Base-by-base conservation (phyloP, 2,113 vertebrate genomes). In the Psettodes erumei region DNA sequence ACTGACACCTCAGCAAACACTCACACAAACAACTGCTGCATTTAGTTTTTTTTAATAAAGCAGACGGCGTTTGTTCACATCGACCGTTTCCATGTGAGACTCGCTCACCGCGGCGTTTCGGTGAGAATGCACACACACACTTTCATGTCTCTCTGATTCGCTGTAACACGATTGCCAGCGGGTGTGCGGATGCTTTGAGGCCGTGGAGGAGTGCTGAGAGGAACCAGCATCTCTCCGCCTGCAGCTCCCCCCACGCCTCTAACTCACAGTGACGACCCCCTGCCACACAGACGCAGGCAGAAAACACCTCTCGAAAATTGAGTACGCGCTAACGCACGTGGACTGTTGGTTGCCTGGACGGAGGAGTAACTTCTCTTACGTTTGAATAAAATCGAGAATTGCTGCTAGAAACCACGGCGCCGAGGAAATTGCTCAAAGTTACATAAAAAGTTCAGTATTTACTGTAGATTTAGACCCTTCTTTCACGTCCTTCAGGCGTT, bases 211-310 rank as follows among this genome's bases (percentile, higher is more conserved):
- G 77, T 30, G 56, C 73, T 43, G 77, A 80, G 70, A 76, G 73
- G 53, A 85, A 55, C 12, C 68, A 68, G 71, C 63, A 65, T 71
- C 54, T 48, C 64, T 62, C 75, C 79, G 72, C 71, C 53, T 63
- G 32, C 77, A 69, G 61, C 33, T 71, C 73, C 71, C 51, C 1
- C 6, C 27, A 2, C 25, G 33, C 25, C 47, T 16, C 66, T 74
- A 60, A 79, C 69, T 75, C 85, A 70, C 71, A 64, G 47, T 78
- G 75, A 75, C 79, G 35, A 11, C 58, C 71, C 21, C 48, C 75
- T 25, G 18, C 61, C 38, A 62, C 62, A 35, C 66, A 77, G 10
- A 38, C 33, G 37, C 38, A 27, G 11, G 8, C 50, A 73, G 38
- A 67, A 64, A 73, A 60, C 12, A 55, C 48, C 48, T 1, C 28